Conservation (phyloP, 1,140 invertebrate genomes). For the Pectinophora gossypiella region DNA sequence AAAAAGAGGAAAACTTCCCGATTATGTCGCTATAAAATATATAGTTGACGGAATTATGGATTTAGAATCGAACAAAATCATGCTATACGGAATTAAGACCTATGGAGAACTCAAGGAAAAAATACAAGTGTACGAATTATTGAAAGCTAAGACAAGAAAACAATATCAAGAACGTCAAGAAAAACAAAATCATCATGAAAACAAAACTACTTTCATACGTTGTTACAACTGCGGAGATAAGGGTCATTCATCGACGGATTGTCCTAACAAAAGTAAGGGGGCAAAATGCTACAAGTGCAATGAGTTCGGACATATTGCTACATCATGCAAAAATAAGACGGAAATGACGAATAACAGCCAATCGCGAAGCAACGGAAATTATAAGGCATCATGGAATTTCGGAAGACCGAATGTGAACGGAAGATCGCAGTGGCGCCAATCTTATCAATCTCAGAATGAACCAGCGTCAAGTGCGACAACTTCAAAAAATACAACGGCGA, state of each 20-base stretch:
- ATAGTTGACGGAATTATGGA: conserved; percentile 23
- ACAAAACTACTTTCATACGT: not conserved
- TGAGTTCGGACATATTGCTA: conserved; percentile 14
- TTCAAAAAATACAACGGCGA: too few relatives aligned
- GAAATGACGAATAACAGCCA: too few relatives aligned
- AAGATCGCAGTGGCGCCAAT: too few relatives aligned
- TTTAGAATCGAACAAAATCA: conserved; percentile 15
- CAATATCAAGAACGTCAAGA: not conserved
- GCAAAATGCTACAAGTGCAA: conserved; percentile 34
- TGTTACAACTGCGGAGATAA: conserved; percentile 34
- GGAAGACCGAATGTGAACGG: too few relatives aligned
- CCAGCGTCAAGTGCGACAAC: too few relatives aligned
- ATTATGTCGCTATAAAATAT: conserved; percentile 26
- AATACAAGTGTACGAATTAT: conserved; percentile 11
- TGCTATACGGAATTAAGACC: conserved; percentile 14
- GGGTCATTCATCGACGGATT: conserved; percentile 22
- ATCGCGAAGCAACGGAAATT: too few relatives aligned
- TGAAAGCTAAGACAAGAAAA: conserved; percentile 5
- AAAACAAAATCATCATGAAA: not conserved
- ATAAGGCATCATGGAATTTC: too few relatives aligned
- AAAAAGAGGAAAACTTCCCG: conserved; percentile 16
- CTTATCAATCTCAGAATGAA: too few relatives aligned
- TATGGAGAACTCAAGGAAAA: conserved; percentile 17
- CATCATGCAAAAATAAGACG: too few relatives aligned
- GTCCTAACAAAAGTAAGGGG: conserved; percentile 24